Evolutionary conservation across 2,888 invertebrate genomes (phyloP).

Genomic region (Anagyrus pseudococci): DNA sequence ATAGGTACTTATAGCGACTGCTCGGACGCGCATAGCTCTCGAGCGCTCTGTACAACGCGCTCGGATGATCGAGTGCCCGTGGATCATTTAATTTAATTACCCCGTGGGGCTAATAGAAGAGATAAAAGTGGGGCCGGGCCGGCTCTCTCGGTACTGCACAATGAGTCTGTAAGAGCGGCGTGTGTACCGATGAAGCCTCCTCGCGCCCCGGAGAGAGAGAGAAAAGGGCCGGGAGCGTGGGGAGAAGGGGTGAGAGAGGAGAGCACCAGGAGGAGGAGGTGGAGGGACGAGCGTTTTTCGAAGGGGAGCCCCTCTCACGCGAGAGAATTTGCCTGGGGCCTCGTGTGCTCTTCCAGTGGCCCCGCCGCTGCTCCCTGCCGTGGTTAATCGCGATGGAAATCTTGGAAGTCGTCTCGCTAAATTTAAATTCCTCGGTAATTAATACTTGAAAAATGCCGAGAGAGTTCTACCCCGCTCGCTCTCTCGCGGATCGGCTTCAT

Average conservation of each 20-base stretch:
- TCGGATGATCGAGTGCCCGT: constrained; percentile 57
- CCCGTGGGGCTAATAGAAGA: constrained; percentile 58
- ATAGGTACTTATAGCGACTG: constrained; percentile 14
- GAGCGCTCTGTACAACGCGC: background rate
- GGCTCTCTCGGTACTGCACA: background rate
- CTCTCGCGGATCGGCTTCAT: background rate
- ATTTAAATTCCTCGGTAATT: constrained; percentile 36
- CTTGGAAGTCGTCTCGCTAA: constrained; percentile 36
- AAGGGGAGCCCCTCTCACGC: constrained; percentile 30
- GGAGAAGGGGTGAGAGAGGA: background rate
- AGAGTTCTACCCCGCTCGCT: no score
- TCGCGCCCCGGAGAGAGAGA: background rate
- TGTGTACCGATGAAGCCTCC: no score
- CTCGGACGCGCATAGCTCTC: constrained; percentile 7
- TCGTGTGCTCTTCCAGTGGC: background rate
- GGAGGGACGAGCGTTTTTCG: background rate
- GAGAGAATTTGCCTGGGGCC: constrained; percentile 33
- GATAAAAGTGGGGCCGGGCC: constrained; percentile 53
- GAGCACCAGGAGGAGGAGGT: background rate
- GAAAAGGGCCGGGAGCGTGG: background rate
- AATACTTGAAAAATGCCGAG: constrained; percentile 32
- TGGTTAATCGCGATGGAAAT: constrained; percentile 34
- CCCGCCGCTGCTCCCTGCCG: background rate
- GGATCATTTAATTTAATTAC: constrained; percentile 62
- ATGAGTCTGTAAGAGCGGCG: no score